Base-by-base conservation (phyloP, 2,113 vertebrate species). In the Tupaia chinensis region DNA sequence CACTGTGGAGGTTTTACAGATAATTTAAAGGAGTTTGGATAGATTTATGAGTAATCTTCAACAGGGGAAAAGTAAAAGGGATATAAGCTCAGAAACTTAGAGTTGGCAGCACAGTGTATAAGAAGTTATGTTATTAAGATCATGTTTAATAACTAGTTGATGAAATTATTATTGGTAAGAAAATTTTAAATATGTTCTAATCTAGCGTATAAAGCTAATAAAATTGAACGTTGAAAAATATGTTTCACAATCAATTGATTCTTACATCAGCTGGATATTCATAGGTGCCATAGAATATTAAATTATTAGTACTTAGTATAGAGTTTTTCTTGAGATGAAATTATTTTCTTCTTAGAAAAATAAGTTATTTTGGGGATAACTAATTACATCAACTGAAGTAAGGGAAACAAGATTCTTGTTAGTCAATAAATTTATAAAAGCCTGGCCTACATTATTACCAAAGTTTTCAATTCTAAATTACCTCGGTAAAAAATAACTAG, bases 141-240 rank as follows among this genome's bases (percentile, higher is more conserved):
- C 19, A 17, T 29, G 3, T 78, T 14, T 77, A 94, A 90, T 54
- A 89, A 74, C 4, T 19, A 53, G 8, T 56, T 92, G 22, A 65
- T 82, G 16, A 92, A 89, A 83, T 73, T 3, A 68, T 93, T 93
- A 34, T 20, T 81, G 15, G 16, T 79, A 61, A 54, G 22, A 83
- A 81, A 77, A 6, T 87, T 87, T 94, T 56, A 96, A 65, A 76
- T 88, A 73, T 23, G 23, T 74, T 87, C 34, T 10, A 16, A 44
- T 53, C 27, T 68, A 65, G 5, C 1, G 5, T 56, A 32, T 77
- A 27, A 82, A 92, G 23, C 0, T 63, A 78, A 32, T 20, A 58
- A 32, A 86, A 87, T 77, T 60, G 23, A 96, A 78, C 8, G 80
- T 12, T 56, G 34, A 72, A 60, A 82, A 6, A 56, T 58, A 65